phyloP scores from a whole-genome alignment of 1,140 invertebrate genomes.

The Drosophila bocki region DNA sequence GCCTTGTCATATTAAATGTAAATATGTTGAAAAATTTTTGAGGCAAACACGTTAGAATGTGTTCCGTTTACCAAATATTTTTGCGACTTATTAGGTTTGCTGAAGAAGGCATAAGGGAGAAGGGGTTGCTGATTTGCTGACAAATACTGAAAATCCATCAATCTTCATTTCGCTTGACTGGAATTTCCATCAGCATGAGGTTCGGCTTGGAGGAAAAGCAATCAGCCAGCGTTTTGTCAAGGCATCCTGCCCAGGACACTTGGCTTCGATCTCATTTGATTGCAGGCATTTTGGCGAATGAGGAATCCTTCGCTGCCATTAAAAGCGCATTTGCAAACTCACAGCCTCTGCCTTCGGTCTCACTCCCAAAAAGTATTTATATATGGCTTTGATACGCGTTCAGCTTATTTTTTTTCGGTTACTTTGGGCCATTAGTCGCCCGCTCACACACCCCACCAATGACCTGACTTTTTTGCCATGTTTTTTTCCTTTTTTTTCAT shows the following conservation, averaged over 20 bases:
- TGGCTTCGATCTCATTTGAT: conserved; percentile 22
- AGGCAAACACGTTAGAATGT: conserved; percentile 42
- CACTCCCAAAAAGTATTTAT: conserved; percentile 48
- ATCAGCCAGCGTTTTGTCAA: conserved; percentile 62
- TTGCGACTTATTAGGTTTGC: conserved; percentile 70
- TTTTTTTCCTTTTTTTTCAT: not conserved
- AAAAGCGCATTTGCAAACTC: conserved; percentile 70
- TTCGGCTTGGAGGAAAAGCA: conserved; percentile 18
- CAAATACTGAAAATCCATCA: conserved; percentile 69
- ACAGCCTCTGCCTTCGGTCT: conserved; percentile 3
- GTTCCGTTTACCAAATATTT: conserved; percentile 56
- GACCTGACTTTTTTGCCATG: conserved; percentile 66
- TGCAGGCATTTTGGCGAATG: conserved; percentile 24
- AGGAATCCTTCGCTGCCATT: conserved; percentile 58
- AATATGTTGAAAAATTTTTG: conserved; percentile 60
- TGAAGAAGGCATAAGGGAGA: not conserved
- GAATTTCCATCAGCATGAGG: conserved; percentile 34
- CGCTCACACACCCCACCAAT: conserved; percentile 38
- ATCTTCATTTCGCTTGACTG: conserved; percentile 65
- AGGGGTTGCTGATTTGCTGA: conserved; percentile 40
- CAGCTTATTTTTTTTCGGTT: conserved; percentile 44
- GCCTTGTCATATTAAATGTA: conserved; percentile 71
- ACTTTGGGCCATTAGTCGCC: conserved; percentile 47
- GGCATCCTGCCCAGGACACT: conserved; percentile 30
- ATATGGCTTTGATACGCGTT: conserved; percentile 51